Conservation (phyloP, 2,888 invertebrate species). For the Drosophila anceps region DNA sequence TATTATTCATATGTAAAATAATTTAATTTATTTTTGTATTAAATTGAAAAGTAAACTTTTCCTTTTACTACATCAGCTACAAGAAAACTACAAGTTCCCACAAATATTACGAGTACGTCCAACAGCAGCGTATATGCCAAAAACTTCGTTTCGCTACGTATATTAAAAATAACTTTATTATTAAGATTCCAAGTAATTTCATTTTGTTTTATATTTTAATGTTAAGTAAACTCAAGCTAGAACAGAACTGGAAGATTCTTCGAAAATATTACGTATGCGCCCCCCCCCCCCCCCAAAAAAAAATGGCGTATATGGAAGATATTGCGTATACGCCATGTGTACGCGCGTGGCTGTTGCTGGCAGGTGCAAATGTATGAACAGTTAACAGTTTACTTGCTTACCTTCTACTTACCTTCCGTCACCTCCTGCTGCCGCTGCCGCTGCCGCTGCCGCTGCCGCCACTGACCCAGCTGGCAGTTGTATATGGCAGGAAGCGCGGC, state of each 20-base stretch:
- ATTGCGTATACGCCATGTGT: constrained; percentile 51
- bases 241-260: background rate
- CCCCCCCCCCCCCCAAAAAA: background rate
- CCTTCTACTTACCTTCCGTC: constrained; percentile 16
- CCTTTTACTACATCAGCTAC: too few relatives aligned
- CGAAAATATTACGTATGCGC: constrained; percentile 1
- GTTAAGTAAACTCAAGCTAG: background rate
- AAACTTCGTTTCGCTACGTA: background rate
- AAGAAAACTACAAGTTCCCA: background rate
- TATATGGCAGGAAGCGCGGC: constrained; percentile 32
- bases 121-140: background rate
- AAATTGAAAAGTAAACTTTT: too few relatives aligned
- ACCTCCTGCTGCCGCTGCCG: background rate
- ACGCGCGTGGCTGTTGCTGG: constrained; percentile 17
- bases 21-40: background rate
- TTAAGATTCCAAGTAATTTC: background rate
- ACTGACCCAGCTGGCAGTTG: constrained; percentile 41
- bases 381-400: constrained; percentile 44
- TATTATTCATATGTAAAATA: background rate
- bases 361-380: constrained; percentile 58
- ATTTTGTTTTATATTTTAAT: background rate
- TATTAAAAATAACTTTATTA: background rate
- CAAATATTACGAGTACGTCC: background rate
- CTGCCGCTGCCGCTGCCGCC: background rate
- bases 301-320: constrained; percentile 11